Evolutionary conservation across 2,888 invertebrate species (phyloP), one percentile per base, ranked within the genome.

Genomic region (Diogma glabrata): DNA sequence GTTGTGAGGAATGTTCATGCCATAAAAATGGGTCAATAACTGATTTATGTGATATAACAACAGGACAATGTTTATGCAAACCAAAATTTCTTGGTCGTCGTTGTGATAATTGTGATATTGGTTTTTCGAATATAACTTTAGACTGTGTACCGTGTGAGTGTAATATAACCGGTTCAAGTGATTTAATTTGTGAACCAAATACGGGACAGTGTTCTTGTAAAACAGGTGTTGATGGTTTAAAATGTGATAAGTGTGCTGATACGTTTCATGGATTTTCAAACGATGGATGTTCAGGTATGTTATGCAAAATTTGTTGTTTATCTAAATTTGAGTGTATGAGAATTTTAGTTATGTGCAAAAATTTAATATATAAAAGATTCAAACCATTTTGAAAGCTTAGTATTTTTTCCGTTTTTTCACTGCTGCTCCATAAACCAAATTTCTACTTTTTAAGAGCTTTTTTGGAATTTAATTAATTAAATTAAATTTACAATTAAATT

Each of bases 121-220:
- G 87, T 19, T 82, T 75, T 63, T 82, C 84, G 60, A 82, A 91
- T 60, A 75, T 89, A 36, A 80, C 83, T 6, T 79, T 82, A 5
- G 84, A 87, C 23, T 96, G 95, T 64, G 76, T 78, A 2, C 71
- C 79, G 28, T 96, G 95, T 67, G 77, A 78, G 51, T 96, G 96
- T 65, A 79, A 84, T 57, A 57, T 67, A 1, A 65, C 74, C 52
- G 91, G 88, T 19, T 79, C 93, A 0, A 64, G 70, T 28, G 76
- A 75, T 51, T 68, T 70, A n/a, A 65, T 75, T 20, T 96, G 96
- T 71, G 83, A 89, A 67, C 69, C 80, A 0, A 69, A 72, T 43
- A 78, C 78, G n/a, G 94, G 94, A 8, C 78, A 79, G 55, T 93
- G 93, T 71, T 72, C 75, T 33, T 93, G 90, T 70, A 81, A 81